phyloP scores from a whole-genome alignment of 2,113 vertebrate genomes.

The Zosterops japonicus region DNA sequence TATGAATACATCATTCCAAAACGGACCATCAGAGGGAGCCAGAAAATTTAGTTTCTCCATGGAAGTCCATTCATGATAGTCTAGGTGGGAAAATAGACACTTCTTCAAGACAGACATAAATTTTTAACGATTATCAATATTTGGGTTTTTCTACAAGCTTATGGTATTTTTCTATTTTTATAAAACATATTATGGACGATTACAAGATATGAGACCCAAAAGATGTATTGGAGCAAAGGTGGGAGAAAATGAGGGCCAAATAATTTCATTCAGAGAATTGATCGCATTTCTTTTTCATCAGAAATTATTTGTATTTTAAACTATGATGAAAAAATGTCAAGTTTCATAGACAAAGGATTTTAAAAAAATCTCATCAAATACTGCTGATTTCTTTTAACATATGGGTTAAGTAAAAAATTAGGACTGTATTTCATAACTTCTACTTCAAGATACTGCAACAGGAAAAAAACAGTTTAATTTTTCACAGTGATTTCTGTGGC shows the following conservation, averaged over 20 bases:
- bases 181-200: background rate
- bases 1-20: background rate
- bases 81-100: background rate
- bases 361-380: background rate
- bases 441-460: background rate
- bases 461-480: accelerated
- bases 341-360: background rate
- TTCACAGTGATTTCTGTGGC: background rate
- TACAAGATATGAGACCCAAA: background rate
- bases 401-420: background rate
- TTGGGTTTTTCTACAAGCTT: background rate
- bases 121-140: background rate
- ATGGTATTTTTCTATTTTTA: background rate
- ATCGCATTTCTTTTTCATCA: background rate
- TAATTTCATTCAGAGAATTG: background rate
- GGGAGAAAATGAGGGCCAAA: background rate
- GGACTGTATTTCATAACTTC: background rate
- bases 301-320: background rate
- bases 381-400: accelerated
- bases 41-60: background rate
- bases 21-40: conserved; percentile 3
- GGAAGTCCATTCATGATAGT: background rate
- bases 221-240: background rate
- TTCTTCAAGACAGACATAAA: background rate
- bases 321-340: background rate